A percentile compares a stretch with the other conserved stretches of the same genome.
Evolutionary conservation across 2,797 vertebrate genomes (phyloP).

Genomic region (Falco rusticolus): DNA sequence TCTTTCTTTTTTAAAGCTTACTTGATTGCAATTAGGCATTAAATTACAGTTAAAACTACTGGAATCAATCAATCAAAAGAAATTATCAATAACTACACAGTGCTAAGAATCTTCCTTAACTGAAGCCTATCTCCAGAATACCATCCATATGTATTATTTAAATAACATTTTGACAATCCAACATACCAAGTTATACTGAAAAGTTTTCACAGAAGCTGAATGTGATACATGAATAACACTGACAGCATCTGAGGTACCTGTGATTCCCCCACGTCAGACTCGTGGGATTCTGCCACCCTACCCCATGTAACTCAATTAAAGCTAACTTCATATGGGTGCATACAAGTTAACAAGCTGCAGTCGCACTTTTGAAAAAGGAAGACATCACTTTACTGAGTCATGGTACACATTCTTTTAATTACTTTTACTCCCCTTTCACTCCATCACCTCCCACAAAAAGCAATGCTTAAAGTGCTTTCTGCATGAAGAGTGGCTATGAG

Average conservation of each 20-base stretch:
- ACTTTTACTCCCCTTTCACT: background rate
- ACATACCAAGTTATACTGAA: background rate
- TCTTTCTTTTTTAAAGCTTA: background rate
- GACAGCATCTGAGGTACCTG: background rate
- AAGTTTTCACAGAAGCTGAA: background rate
- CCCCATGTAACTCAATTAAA: background rate
- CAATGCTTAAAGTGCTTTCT: background rate
- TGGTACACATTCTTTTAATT: background rate
- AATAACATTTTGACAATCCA: background rate
- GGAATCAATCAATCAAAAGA: background rate
- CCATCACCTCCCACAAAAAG: background rate
- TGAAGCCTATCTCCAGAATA: background rate
- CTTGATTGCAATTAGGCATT: background rate
- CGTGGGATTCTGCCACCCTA: background rate
- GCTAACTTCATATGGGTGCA: background rate
- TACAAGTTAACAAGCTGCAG: background rate
- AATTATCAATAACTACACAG: background rate
- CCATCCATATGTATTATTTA: background rate
- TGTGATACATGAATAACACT: background rate
- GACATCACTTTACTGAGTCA: background rate
- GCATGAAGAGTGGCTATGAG: background rate
- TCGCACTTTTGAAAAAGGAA: background rate
- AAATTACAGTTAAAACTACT: background rate
- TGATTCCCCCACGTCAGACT: background rate
- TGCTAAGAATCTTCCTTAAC: background rate